Base-by-base conservation (phyloP, 2,113 vertebrate species). In the Cichladusa arquata region DNA sequence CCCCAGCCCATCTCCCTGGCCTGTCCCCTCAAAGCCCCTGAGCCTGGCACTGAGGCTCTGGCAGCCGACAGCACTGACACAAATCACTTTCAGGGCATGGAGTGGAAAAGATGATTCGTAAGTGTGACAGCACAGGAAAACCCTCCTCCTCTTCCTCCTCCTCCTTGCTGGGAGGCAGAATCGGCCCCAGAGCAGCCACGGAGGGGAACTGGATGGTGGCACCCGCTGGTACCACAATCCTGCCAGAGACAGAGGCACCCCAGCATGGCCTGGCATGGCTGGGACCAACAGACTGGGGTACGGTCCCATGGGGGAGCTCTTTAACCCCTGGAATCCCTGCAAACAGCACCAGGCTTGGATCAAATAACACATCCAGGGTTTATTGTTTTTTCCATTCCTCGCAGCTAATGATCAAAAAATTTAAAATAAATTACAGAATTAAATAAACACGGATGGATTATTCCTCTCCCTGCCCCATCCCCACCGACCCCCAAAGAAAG, bases 361-460 rank as follows among this genome's bases (percentile, higher is more conserved):
- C 94, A 81, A 96, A 96, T 96, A 96, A 97, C 97, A 97, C 61
- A 95, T 92, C 91, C 91, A 97, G 70, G 95, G 93, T 98, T 98
- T 98, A 98, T 98, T 97, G 84, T 71, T 96, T 95, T 94, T 92
- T 98, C 96, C 95, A 97, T 97, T 98, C 95, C 95, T 97, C 1
- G 28, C 88, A 87, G 86, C 92, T 96, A 96, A 96, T 95, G 98
- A 97, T 97, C 97, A 96, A 98, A 96, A 96, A 92, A 58, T 38
- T 93, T 92, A 97, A 97, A 98, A 98, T 98, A 98, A 98, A 98
- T 98, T 98, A 98, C 98, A 98, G 95, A 97, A 98, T 98, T 98
- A 98, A 98, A 98, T 98, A 98, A 98, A 96, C 94, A 96, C 3
- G 33, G 87, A 91, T 87, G 93, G 94, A 95, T 93, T 95, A 93